phyloP scores from a whole-genome alignment of 2,113 vertebrate genomes.

The Lonchura striata region DNA sequence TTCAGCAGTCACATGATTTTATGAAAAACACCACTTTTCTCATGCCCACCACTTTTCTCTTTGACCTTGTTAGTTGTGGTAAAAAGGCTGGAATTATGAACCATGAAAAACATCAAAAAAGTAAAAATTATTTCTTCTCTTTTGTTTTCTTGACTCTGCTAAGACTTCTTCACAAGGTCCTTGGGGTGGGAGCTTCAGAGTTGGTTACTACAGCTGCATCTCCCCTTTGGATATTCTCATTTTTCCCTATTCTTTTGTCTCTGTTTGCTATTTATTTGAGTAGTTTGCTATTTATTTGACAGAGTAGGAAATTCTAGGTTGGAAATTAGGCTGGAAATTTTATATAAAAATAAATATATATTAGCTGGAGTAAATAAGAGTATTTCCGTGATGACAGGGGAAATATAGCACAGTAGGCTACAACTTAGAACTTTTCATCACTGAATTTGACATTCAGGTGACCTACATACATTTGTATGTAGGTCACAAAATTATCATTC shows the following conservation, averaged over 20 bases:
- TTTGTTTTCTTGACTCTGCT: not conserved
- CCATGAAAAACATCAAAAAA: not conserved
- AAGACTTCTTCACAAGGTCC: not conserved
- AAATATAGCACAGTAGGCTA: not conserved
- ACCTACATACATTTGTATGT: not conserved
- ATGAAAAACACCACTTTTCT: not conserved
- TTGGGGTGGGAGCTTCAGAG: not conserved
- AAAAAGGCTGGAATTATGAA: not conserved
- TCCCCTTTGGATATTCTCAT: not conserved
- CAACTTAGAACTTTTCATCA: not conserved
- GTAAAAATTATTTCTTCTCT: not conserved
- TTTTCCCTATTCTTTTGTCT: not conserved
- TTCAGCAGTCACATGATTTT: accelerated
- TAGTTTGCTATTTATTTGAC: not conserved
- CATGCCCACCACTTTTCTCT: not conserved
- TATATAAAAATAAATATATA: not conserved
- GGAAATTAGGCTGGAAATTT: not conserved
- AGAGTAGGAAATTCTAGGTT: too few species aligned
- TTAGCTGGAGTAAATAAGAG: not conserved
- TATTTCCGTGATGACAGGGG: not conserved
- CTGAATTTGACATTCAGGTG: not conserved
- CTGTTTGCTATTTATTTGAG: not conserved
- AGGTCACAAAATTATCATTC: not conserved
- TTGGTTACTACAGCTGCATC: not conserved
- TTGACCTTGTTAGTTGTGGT: not conserved